phyloP scores from a whole-genome alignment of 2,113 vertebrate genomes.

The Xiphophorus couchianus region DNA sequence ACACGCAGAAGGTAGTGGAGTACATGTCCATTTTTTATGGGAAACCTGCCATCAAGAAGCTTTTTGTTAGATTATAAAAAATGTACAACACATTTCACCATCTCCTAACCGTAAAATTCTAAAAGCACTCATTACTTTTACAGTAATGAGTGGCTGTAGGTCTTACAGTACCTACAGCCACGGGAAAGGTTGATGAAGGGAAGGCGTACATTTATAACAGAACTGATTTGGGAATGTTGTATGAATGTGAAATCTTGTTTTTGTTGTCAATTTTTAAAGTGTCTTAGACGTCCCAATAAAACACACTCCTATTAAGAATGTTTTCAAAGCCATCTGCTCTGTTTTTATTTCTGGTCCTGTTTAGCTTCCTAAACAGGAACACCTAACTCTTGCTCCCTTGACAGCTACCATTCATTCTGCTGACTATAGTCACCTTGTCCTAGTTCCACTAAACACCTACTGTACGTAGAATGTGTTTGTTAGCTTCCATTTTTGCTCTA shows the following conservation, averaged over 20 bases:
- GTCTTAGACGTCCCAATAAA: not conserved
- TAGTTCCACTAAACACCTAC: no score
- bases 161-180: constrained; percentile 37
- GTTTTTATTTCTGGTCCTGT: no score
- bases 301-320: no score
- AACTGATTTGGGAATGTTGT: constrained; percentile 23
- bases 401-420: no score
- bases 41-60: constrained; percentile 52
- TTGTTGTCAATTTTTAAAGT: constrained; percentile 1
- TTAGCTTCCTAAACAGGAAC: no score
- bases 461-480: no score
- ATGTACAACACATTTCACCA: constrained; percentile 53
- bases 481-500: no score
- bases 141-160: constrained; percentile 14
- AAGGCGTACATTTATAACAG: constrained; percentile 15
- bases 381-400: no score
- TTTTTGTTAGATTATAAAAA: constrained; percentile 65
- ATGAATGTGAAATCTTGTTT: constrained; percentile 18
- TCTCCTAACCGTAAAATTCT: constrained; percentile 55
- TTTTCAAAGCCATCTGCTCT: no score
- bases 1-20: constrained; percentile 23
- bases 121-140: constrained; percentile 44
- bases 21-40: constrained; percentile 50
- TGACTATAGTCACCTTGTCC: no score
- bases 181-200: constrained; percentile 7